phyloP scores from a whole-genome alignment of 1,140 invertebrate species.

The Nymphalis io region DNA sequence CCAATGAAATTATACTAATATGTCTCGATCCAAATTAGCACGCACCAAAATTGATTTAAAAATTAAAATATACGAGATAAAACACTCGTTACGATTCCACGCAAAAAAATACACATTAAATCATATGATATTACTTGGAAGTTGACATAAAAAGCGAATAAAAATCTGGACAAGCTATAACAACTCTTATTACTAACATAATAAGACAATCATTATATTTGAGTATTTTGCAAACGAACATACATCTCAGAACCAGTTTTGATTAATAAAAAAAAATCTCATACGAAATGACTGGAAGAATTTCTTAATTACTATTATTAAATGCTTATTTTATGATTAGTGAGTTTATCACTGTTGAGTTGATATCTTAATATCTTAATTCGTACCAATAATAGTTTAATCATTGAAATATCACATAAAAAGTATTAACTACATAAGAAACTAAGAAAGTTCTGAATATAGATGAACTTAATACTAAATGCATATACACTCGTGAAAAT shows the following conservation, averaged over 20 bases:
- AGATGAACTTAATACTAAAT: too few relatives aligned
- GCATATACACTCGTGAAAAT: too few relatives aligned
- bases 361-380: neutral
- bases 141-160: neutral
- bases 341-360: neutral
- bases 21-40: neutral
- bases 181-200: neutral
- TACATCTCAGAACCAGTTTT: neutral
- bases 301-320: constrained; percentile 1
- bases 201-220: neutral
- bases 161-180: neutral
- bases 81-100: neutral
- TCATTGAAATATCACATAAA: too few relatives aligned
- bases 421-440: too few relatives aligned
- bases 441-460: too few relatives aligned
- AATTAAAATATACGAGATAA: neutral
- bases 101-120: constrained; percentile 2
- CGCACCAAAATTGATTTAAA: neutral
- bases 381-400: too few relatives aligned
- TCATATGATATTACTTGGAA: constrained; percentile 2
- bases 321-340: neutral
- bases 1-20: neutral
- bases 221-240: neutral
- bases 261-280: neutral
- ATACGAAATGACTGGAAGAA: neutral